Conservation (phyloP, 2,113 vertebrate species). For the Ciconia maguari region DNA sequence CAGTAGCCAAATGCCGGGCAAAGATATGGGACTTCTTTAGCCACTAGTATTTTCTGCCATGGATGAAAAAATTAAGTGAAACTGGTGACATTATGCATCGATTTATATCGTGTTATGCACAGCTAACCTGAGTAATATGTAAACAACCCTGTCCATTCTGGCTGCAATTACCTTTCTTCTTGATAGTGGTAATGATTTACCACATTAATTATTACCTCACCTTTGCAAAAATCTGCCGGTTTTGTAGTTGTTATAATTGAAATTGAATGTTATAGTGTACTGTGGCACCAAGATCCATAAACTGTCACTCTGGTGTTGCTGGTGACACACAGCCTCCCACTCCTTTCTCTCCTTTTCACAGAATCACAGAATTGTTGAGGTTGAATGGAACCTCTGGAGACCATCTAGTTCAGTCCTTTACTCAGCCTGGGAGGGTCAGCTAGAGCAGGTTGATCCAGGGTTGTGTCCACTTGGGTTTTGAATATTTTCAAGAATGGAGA, state of each 20-base stretch:
- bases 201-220: neutral
- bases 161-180: neutral
- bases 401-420: neutral
- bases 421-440: neutral
- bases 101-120: neutral
- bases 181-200: neutral
- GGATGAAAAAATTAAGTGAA: neutral
- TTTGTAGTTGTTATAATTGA: neutral
- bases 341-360: neutral
- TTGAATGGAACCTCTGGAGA: neutral
- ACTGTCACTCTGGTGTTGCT: neutral
- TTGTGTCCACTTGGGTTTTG: neutral
- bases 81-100: neutral
- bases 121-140: neutral
- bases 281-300: neutral
- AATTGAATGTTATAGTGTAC: neutral
- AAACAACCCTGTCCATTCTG: neutral
- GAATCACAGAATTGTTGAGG: neutral
- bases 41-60: neutral
- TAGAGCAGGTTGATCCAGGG: neutral
- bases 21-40: neutral
- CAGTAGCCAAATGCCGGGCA: neutral
- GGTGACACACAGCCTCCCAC: neutral
- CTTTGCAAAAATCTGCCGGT: neutral
- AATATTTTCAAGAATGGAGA: neutral